Evolutionary conservation across 2,797 vertebrate species (phyloP).

Genomic region (Cryptoblepharus egeriae): DNA sequence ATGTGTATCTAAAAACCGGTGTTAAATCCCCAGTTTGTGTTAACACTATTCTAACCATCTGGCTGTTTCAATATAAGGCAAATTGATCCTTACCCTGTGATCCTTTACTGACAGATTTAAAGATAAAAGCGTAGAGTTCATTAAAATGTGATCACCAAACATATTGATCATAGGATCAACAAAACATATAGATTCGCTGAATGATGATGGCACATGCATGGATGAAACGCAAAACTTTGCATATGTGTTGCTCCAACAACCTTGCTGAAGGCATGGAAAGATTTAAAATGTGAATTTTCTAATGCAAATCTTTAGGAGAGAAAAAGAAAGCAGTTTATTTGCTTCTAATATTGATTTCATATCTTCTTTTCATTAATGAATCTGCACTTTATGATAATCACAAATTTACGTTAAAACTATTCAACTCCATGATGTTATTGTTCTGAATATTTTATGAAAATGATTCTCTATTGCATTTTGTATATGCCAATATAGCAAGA

Average conservation of each 20-base stretch:
- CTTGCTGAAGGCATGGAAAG: background rate
- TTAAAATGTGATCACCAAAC: background rate
- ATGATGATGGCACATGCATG: no score
- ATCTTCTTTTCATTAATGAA: background rate
- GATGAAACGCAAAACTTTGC: no score
- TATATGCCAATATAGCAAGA: background rate
- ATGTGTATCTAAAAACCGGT: no score
- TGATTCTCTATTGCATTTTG: background rate
- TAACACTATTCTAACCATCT: no score
- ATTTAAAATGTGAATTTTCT: background rate
- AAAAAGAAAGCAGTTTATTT: background rate
- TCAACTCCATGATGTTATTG: background rate
- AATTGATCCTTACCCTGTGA: no score
- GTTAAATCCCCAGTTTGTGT: no score
- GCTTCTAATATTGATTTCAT: background rate
- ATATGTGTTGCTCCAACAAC: no score
- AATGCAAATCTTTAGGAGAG: background rate
- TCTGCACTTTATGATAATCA: background rate
- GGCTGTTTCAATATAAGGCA: no score
- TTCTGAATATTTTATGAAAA: constrained; percentile 5
- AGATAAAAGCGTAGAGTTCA: background rate
- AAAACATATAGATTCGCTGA: no score
- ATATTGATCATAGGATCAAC: no score
- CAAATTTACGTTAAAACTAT: background rate
- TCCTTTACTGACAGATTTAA: background rate